A percentile compares a stretch with the other conserved stretches of the same genome.
These are phyloP conservation scores for Auanema freiburgensis DNA, from an alignment of 2,888 invertebrate genomes.

Conservation along the genomic window DNA sequence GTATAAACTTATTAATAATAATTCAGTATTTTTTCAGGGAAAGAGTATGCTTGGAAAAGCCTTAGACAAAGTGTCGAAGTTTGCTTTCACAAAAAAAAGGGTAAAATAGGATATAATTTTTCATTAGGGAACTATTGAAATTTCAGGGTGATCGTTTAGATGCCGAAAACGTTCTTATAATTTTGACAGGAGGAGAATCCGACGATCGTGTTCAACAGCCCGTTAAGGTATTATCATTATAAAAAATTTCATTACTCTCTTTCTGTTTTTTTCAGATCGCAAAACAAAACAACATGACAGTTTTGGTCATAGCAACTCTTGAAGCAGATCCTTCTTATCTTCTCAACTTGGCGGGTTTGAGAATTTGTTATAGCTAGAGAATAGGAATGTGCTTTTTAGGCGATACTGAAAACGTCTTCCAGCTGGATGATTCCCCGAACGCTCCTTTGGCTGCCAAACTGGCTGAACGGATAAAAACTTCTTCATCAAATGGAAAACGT, in stretches of 20 bases:
- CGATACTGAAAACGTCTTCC: conserved; percentile 40
- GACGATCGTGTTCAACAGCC: conserved; percentile 43
- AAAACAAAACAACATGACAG: conserved; percentile 43
- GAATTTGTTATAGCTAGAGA: neutral
- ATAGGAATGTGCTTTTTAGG: conserved; percentile 2
- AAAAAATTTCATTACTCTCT: neutral
- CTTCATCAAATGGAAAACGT: no score
- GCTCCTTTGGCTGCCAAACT: conserved; percentile 44
- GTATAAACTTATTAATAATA: neutral
- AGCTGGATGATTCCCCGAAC: conserved; percentile 29
- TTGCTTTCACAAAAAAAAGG: conserved; percentile 54
- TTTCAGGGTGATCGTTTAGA: conserved; percentile 55
- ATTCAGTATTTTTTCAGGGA: conserved; percentile 30
- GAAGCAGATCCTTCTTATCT: conserved; percentile 46
- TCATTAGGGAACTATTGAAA: conserved; percentile 2
- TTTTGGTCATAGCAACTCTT: conserved; percentile 51
- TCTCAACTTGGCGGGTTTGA: conserved; percentile 34
- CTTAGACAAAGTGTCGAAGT: conserved; percentile 51
- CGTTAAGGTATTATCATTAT: conserved; percentile 14
- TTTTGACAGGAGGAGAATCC: conserved; percentile 52
- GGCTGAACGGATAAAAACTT: conserved; percentile 38
- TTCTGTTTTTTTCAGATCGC: conserved; percentile 30
- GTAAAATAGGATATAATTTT: conserved; percentile 26
- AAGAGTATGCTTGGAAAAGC: conserved; percentile 50
- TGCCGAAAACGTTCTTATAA: conserved; percentile 51